A percentile compares a stretch with the other conserved stretches of the same genome.
phyloP scores from a whole-genome alignment of 2,113 vertebrate genomes.

The Syngnathus floridae region DNA sequence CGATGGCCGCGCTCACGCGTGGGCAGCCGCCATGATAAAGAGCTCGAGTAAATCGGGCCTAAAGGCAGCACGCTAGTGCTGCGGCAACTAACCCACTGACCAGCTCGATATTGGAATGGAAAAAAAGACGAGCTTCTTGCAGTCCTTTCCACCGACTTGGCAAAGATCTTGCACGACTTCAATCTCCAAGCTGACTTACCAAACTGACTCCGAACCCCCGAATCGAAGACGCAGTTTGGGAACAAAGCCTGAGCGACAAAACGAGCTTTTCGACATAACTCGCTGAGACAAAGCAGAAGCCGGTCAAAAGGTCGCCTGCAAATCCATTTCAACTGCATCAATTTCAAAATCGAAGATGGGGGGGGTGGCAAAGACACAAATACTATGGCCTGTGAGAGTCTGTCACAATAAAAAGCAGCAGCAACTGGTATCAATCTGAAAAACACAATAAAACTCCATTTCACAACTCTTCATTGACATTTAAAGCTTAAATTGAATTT shows the following conservation, averaged over 20 bases:
- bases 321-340: neutral
- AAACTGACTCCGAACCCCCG: neutral
- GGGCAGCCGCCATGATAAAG: constrained; percentile 56
- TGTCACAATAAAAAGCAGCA: neutral
- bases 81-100: constrained; percentile 6
- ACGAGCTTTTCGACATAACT: neutral
- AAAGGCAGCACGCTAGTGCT: constrained; percentile 17
- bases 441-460: no score
- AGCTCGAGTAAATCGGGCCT: constrained; percentile 47
- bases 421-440: no score
- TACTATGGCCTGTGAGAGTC: neutral
- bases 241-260: neutral
- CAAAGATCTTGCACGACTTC: neutral
- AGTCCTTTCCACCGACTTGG: neutral
- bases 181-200: neutral
- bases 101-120: neutral
- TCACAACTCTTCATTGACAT: neutral
- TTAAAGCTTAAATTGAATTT: neutral
- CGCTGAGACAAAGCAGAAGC: neutral
- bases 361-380: neutral
- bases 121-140: neutral
- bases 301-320: neutral
- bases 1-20: constrained; percentile 43
- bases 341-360: neutral
- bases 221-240: neutral